Conservation (phyloP, 2,797 vertebrate species). For the Sorex maritimensis region DNA sequence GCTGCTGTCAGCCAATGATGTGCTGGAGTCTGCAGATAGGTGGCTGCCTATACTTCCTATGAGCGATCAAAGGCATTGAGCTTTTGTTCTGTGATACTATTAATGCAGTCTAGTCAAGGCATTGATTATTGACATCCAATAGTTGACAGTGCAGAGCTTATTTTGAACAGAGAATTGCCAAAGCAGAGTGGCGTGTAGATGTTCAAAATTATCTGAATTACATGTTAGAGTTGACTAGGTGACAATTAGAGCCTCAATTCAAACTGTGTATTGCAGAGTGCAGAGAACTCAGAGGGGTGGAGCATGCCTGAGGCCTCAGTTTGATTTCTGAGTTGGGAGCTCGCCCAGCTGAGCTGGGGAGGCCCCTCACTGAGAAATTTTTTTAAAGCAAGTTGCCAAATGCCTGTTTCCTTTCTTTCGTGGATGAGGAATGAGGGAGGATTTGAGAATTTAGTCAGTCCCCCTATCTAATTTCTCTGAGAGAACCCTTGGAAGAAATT, state of each 20-base stretch:
- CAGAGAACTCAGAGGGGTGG: too few species aligned
- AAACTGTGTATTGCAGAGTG: constrained; percentile 48
- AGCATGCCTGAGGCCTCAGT: too few species aligned
- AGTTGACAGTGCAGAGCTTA: constrained; percentile 10
- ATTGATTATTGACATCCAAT: constrained; percentile 58
- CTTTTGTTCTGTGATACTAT: constrained; percentile 62
- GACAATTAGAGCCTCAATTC: constrained; percentile 66
- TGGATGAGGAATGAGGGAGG: neutral
- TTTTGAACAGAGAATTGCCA: constrained; percentile 62
- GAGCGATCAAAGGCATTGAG: constrained; percentile 45
- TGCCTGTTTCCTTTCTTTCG: constrained; percentile 24
- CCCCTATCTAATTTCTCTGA: constrained; percentile 52
- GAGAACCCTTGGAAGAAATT: constrained; percentile 47
- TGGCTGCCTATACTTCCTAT: neutral
- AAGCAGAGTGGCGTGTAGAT: constrained; percentile 21
- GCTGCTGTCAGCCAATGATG: neutral
- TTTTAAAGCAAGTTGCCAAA: too few species aligned
- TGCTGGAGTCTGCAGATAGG: neutral
- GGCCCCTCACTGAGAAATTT: too few species aligned
- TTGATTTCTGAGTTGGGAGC: too few species aligned
- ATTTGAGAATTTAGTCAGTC: constrained; percentile 40
- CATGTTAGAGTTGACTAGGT: constrained; percentile 25
- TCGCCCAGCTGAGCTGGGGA: too few species aligned
- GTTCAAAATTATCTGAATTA: constrained; percentile 31
- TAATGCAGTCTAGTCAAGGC: constrained; percentile 39